phyloP scores from a whole-genome alignment of 2,113 vertebrate species.

The Puffinus mauretanicus region DNA sequence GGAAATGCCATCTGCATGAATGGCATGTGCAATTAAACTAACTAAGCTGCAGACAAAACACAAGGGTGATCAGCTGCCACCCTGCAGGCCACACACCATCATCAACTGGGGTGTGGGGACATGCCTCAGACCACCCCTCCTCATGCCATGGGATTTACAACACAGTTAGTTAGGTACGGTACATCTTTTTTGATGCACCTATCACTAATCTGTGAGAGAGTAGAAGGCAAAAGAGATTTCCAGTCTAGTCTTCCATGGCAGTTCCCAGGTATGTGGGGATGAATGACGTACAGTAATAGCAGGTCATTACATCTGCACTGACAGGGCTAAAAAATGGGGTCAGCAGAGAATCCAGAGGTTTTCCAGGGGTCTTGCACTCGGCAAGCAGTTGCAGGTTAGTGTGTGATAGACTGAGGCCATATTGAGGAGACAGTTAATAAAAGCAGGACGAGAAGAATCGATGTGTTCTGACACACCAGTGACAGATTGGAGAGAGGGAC shows the following conservation, averaged over 20 bases:
- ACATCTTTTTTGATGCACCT: background rate
- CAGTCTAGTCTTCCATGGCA: background rate
- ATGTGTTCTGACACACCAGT: constrained; percentile 64
- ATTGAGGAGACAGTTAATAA: constrained; percentile 69
- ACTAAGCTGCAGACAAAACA: background rate
- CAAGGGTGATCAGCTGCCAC: background rate
- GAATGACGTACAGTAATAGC: background rate
- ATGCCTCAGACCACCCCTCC: background rate
- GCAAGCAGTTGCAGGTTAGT: constrained; percentile 22
- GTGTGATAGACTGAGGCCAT: constrained; percentile 26
- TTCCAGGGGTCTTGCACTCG: background rate
- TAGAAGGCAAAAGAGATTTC: background rate
- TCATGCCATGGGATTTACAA: background rate
- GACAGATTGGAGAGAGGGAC: constrained; percentile 72
- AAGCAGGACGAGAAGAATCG: constrained; percentile 60
- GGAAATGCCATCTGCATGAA: background rate
- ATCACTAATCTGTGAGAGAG: background rate
- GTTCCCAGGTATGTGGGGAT: background rate
- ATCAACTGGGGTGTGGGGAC: rapidly evolving
- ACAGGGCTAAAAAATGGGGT: background rate
- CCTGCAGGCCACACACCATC: background rate
- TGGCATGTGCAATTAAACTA: background rate
- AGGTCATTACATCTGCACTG: background rate
- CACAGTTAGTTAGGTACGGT: background rate
- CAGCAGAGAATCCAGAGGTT: constrained; percentile 9